Conservation (phyloP, 2,888 invertebrate species). For the Ichneumoninae sp. region DNA sequence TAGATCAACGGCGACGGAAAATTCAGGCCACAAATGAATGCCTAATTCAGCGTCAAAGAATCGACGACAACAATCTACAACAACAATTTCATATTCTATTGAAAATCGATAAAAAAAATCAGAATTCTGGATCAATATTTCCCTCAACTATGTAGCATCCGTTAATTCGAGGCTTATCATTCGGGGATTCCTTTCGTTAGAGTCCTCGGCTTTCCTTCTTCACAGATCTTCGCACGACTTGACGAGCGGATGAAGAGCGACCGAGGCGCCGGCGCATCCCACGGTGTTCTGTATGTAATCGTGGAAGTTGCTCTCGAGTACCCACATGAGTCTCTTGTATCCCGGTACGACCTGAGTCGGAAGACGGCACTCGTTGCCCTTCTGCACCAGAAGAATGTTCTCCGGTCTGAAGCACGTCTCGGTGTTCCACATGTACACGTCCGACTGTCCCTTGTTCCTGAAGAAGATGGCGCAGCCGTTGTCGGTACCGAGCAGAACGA, state of each 20-base stretch:
- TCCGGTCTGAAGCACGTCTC: slow-evolving; percentile 86
- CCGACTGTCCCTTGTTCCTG: slow-evolving; percentile 85
- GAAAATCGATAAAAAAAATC: background rate
- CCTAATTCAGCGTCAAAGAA: background rate
- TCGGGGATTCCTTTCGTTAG: background rate
- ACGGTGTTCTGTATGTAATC: slow-evolving; percentile 87
- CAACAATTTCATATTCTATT: slow-evolving; percentile 4
- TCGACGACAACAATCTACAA: background rate
- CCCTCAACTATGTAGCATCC: background rate
- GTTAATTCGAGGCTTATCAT: background rate
- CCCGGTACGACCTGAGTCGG: slow-evolving; percentile 88
- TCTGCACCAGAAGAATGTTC: slow-evolving; percentile 87
- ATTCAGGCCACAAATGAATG: slow-evolving; percentile 5
- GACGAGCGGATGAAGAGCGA: slow-evolving; percentile 87
- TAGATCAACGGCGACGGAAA: slow-evolving; percentile 50
- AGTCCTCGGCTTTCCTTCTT: background rate
- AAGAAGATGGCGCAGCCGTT: slow-evolving; percentile 87
- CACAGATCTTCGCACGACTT: slow-evolving; percentile 83
- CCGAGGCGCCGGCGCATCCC: slow-evolving; percentile 87
- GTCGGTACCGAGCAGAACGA: slow-evolving; percentile 87
- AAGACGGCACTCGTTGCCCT: slow-evolving; percentile 86
- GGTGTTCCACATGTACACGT: slow-evolving; percentile 88
- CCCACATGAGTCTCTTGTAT: slow-evolving; percentile 87
- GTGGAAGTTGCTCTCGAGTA: slow-evolving; percentile 88
- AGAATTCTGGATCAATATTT: background rate